These are phyloP conservation scores for Nephrotoma flavescens DNA, from an alignment of 2,888 invertebrate genomes.

Conservation along the genomic window DNA sequence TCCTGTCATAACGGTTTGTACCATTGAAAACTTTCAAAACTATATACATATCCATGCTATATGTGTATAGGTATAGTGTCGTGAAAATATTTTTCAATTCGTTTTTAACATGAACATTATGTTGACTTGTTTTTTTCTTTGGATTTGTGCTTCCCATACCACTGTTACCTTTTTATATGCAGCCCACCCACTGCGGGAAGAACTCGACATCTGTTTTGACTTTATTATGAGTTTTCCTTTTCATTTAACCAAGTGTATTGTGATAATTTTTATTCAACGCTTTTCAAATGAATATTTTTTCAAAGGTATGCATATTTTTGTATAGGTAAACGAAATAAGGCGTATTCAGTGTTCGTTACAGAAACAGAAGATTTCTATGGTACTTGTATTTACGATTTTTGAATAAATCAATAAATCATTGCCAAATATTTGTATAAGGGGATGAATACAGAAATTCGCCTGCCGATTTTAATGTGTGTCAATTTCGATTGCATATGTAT, in stretches of 20 bases:
- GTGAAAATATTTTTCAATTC: background rate
- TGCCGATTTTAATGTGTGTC: background rate
- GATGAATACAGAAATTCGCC: background rate
- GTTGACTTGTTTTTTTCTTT: background rate
- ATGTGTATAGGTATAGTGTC: background rate
- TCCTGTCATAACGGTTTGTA: background rate
- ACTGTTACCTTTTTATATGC: background rate
- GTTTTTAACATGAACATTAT: background rate
- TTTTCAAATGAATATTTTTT: background rate
- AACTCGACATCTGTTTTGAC: background rate
- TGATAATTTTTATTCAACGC: background rate
- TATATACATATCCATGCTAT: background rate
- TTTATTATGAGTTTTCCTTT: background rate
- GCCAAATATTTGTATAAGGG: too few relatives aligned
- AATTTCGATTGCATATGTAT: background rate
- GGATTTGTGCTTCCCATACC: background rate
- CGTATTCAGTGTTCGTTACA: background rate
- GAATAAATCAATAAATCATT: background rate
- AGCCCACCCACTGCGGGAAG: background rate
- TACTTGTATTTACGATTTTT: background rate
- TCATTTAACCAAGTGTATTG: background rate
- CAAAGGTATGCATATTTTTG: too few relatives aligned
- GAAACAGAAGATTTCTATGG: background rate
- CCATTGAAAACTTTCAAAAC: background rate
- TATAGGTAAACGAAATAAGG: background rate